Percentiles rank a stretch among this genome's conserved stretches.
Conservation (phyloP, 1,140 invertebrate genomes). For the Drosophila cardini region DNA sequence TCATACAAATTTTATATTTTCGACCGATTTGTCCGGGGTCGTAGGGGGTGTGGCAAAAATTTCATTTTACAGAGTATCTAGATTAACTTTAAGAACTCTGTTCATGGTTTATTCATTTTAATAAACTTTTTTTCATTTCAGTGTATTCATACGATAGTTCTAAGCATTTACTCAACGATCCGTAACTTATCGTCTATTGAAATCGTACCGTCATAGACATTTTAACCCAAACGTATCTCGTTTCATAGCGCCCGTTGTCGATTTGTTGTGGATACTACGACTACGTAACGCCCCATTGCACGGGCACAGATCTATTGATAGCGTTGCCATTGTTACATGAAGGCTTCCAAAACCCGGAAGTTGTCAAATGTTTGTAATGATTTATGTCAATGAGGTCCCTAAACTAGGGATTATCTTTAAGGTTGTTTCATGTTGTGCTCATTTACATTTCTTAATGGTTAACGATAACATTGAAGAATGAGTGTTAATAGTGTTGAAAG, state of each 20-base stretch:
- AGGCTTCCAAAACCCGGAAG: not conserved
- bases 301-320: not conserved
- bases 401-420: not conserved
- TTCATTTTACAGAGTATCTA: too few relatives aligned
- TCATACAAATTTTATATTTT: too few relatives aligned
- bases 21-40: too few relatives aligned
- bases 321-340: not conserved
- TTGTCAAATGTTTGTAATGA: not conserved
- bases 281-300: conserved; percentile 29
- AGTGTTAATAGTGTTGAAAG: not conserved
- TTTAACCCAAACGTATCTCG: conserved; percentile 5
- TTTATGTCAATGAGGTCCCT: not conserved
- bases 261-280: conserved; percentile 17
- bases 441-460: not conserved
- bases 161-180: conserved; percentile 3
- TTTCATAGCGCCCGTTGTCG: conserved; percentile 1
- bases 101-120: too few relatives aligned
- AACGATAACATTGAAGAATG: not conserved
- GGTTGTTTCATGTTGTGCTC: not conserved
- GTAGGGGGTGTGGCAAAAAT: too few relatives aligned
- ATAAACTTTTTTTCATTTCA: too few relatives aligned
- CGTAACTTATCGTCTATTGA: conserved; percentile 24
- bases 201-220: conserved; percentile 8
- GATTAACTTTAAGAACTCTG: too few relatives aligned
- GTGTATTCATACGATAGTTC: conserved; percentile 17